phyloP scores from a whole-genome alignment of 2,113 vertebrate species.

The Actenoides hombroni region DNA sequence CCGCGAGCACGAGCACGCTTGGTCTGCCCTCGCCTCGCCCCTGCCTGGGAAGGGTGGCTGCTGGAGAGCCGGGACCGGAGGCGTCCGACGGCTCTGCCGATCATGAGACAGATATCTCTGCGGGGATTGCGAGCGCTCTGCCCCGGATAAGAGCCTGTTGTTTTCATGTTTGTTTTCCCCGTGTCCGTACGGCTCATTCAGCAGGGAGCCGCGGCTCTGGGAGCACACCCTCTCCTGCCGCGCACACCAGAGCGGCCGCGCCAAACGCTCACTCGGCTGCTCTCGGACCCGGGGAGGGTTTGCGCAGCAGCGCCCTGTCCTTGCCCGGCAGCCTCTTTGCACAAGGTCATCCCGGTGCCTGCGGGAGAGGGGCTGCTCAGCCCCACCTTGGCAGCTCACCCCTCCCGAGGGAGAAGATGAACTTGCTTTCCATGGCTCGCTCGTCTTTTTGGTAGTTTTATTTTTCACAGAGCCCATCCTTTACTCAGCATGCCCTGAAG shows the following conservation, averaged over 20 bases:
- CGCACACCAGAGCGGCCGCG: background rate
- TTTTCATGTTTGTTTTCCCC: constrained; percentile 45
- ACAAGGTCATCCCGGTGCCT: fast-evolving
- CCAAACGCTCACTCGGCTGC: background rate
- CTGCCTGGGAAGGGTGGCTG: background rate
- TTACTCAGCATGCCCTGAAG: background rate
- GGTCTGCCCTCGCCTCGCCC: background rate
- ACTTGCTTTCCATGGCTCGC: background rate
- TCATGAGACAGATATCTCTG: background rate
- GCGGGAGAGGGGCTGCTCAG: background rate
- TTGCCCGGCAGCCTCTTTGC: background rate
- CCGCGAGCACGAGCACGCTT: background rate
- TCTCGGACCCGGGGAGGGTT: fast-evolving
- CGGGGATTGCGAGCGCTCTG: constrained; percentile 23
- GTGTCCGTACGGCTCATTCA: background rate
- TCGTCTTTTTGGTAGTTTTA: background rate
- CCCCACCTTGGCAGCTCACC: background rate
- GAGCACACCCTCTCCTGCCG: constrained; percentile 12
- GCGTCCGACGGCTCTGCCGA: background rate
- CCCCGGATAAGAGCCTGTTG: constrained; percentile 27
- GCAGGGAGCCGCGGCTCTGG: background rate
- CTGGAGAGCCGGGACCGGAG: background rate
- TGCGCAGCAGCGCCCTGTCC: background rate
- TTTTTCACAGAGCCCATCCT: background rate
- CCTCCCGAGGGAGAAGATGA: background rate